Evolutionary conservation across 2,888 invertebrate genomes (phyloP).

Genomic region (Agrochola lota): DNA sequence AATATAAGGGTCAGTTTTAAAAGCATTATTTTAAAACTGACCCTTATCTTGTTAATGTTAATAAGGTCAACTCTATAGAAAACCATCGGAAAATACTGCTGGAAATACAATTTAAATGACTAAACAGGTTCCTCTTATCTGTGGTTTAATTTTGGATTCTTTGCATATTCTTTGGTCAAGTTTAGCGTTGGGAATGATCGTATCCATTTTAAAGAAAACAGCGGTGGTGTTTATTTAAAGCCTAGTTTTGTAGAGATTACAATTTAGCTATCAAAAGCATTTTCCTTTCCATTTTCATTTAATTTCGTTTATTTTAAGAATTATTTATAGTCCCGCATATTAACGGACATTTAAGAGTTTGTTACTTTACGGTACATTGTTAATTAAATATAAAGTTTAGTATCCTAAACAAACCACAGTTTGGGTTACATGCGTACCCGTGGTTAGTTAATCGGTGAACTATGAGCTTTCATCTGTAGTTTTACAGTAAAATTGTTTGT

Average conservation of each 20-base stretch:
- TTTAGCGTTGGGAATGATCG: too few species aligned
- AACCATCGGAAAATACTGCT: constrained; percentile 2
- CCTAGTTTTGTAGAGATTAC: too few species aligned
- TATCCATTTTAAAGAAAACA: too few species aligned
- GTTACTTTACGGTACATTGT: constrained; percentile 15
- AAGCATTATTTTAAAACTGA: constrained; percentile 3
- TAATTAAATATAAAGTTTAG: constrained; percentile 3
- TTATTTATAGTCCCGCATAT: too few species aligned
- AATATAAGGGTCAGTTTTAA: too few species aligned
- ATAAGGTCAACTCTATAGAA: constrained; percentile 13
- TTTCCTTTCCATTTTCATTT: too few species aligned
- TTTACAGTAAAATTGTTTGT: neutral
- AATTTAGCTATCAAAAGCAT: too few species aligned
- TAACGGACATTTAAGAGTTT: neutral
- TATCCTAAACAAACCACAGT: constrained; percentile 19
- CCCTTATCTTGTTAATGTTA: constrained; percentile 23
- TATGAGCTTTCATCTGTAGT: neutral
- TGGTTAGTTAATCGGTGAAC: constrained; percentile 2
- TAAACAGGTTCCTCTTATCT: neutral
- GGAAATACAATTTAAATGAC: neutral
- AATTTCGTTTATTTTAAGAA: too few species aligned
- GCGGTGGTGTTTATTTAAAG: too few species aligned
- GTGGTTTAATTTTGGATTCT: too few species aligned
- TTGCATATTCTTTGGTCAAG: too few species aligned
- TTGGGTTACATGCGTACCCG: constrained; percentile 3